A percentile compares a stretch with the other conserved stretches of the same genome.
These are phyloP conservation scores for Gryllus bimaculatus DNA, from an alignment of 1,140 invertebrate genomes.

Conservation along the genomic window DNA sequence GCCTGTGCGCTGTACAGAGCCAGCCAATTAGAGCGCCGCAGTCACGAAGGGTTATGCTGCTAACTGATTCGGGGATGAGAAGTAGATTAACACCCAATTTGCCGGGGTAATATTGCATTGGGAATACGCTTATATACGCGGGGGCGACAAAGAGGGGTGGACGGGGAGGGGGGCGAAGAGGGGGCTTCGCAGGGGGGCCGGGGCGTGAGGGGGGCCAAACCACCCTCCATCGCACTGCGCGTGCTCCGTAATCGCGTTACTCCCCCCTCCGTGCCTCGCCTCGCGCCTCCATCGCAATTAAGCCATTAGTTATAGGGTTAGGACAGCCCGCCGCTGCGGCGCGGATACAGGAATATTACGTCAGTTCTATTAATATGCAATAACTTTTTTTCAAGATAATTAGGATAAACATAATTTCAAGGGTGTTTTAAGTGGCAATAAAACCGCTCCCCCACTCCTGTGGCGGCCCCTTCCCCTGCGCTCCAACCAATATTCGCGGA, in stretches of 20 bases:
- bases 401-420: slow-evolving; percentile 6
- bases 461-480: background rate
- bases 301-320: slow-evolving; percentile 1
- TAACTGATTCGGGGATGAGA: slow-evolving; percentile 3
- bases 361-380: background rate
- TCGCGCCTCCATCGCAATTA: background rate
- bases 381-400: slow-evolving; percentile 6
- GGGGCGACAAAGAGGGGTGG: background rate
- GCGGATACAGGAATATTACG: background rate
- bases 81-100: slow-evolving; percentile 5
- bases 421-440: slow-evolving; percentile 4
- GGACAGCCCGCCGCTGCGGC: background rate
- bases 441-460: background rate
- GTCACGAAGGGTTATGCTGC: slow-evolving; percentile 2
- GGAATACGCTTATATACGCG: slow-evolving; percentile 1
- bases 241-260: background rate
- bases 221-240: slow-evolving; percentile 1
- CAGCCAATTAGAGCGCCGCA: background rate
- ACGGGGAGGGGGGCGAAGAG: background rate
- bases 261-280: background rate
- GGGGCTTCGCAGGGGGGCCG: no score
- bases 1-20: no score
- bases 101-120: background rate
- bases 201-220: background rate
- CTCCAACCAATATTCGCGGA: background rate